phyloP scores from a whole-genome alignment of 2,888 invertebrate species.

The Pandemis cinnamomeana region DNA sequence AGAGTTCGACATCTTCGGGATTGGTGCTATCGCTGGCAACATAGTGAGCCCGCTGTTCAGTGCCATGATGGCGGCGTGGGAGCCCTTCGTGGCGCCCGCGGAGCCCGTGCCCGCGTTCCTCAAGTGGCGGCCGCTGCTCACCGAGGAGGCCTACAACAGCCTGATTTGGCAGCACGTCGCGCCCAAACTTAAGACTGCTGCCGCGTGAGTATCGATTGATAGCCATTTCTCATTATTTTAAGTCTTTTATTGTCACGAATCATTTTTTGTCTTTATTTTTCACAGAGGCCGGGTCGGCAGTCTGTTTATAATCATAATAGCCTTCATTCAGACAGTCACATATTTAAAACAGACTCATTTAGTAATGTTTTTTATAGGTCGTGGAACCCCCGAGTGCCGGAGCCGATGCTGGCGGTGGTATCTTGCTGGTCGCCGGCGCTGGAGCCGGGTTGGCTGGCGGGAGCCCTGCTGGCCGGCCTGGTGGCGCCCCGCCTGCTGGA shows the following conservation, averaged over 20 bases:
- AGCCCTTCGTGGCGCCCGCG: conserved; percentile 88
- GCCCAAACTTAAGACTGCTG: conserved; percentile 90
- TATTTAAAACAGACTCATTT: neutral
- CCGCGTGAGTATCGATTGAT: conserved; percentile 84
- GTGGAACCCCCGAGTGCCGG: conserved; percentile 94
- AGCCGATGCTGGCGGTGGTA: conserved; percentile 90
- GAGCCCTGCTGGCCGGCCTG: conserved; percentile 88
- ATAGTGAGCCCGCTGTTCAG: conserved; percentile 93
- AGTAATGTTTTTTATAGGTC: conserved; percentile 63
- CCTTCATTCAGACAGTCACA: too few relatives aligned
- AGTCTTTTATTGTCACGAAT: too few relatives aligned
- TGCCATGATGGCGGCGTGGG: conserved; percentile 90
- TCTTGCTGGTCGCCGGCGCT: conserved; percentile 90
- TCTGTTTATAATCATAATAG: too few relatives aligned
- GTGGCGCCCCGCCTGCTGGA: conserved; percentile 89
- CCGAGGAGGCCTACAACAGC: conserved; percentile 90
- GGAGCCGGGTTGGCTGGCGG: conserved; percentile 92
- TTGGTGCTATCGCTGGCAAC: conserved; percentile 93
- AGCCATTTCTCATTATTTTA: too few relatives aligned
- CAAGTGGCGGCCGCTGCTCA: conserved; percentile 89
- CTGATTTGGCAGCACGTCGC: conserved; percentile 96
- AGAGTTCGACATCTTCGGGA: conserved; percentile 93
- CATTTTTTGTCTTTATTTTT: too few relatives aligned
- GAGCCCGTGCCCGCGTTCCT: conserved; percentile 86
- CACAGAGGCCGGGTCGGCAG: too few relatives aligned